Conservation (phyloP, 2,888 invertebrate genomes). For the Pardosa pseudoannulata region DNA sequence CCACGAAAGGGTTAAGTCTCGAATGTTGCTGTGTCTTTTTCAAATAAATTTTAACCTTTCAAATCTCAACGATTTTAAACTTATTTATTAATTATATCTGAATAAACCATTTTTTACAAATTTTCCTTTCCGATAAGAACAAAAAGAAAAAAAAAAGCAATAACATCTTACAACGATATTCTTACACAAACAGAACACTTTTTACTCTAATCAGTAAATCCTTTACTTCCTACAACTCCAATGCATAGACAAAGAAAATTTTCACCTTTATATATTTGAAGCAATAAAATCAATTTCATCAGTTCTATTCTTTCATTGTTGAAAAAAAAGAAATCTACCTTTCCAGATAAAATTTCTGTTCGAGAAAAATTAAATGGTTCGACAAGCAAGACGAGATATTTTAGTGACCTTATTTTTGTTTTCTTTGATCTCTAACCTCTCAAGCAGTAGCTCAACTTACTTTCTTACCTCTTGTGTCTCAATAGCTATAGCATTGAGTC, state of each 20-base stretch:
- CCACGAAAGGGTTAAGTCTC: too few species aligned
- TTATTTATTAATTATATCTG: too few species aligned
- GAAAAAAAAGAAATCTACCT: not conserved
- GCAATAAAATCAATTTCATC: conserved; percentile 2
- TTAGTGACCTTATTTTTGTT: conserved; percentile 58
- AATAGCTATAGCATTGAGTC: not conserved
- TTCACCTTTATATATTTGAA: not conserved
- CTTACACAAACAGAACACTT: not conserved
- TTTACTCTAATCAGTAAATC: conserved; percentile 1
- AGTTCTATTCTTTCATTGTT: not conserved
- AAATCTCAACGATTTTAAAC: too few species aligned
- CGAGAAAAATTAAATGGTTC: conserved; percentile 7
- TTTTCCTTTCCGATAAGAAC: too few species aligned
- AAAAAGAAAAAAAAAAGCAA: too few species aligned
- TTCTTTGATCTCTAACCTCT: conserved; percentile 9
- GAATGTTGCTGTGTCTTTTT: too few species aligned
- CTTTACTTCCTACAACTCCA: not conserved
- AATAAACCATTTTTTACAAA: too few species aligned
- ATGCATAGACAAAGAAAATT: not conserved
- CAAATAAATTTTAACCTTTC: too few species aligned
- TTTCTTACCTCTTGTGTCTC: conserved; percentile 44
- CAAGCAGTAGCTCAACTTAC: conserved; percentile 2
- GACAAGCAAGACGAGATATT: conserved; percentile 46
- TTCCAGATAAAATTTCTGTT: not conserved
- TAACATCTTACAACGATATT: too few species aligned